These are phyloP conservation scores for Sebastes schlegelii DNA, from an alignment of 2,113 vertebrate genomes.

Conservation along the genomic window DNA sequence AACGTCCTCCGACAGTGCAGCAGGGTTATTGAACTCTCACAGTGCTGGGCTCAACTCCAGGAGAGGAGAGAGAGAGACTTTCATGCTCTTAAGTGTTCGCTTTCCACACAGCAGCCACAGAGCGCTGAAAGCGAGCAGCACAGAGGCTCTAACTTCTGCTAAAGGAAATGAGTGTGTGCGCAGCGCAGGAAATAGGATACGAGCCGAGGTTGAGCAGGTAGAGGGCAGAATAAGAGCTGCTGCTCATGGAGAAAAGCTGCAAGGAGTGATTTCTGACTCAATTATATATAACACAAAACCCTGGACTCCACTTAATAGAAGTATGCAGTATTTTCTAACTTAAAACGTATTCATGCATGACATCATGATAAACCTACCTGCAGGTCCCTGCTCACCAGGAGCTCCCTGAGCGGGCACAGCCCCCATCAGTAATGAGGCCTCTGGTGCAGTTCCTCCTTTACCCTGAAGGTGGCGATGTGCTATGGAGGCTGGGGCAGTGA, in stretches of 20 bases:
- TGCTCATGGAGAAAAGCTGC: conserved; percentile 13
- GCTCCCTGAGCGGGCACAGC: conserved; percentile 83
- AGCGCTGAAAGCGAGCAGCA: conserved; percentile 50
- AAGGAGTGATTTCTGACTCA: conserved; percentile 39
- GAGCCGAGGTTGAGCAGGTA: conserved; percentile 57
- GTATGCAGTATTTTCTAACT: conserved; percentile 13
- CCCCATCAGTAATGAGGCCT: conserved; percentile 83
- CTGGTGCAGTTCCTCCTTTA: conserved; percentile 59
- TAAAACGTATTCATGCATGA: background rate
- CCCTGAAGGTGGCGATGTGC: conserved; percentile 59
- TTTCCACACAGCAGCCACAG: conserved; percentile 50
- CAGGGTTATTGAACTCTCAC: conserved; percentile 32
- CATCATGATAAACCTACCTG: conserved; percentile 72
- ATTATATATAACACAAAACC: conserved; percentile 39
- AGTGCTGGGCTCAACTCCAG: conserved; percentile 58
- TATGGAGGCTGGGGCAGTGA: conserved; percentile 71
- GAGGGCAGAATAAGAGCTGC: conserved; percentile 28
- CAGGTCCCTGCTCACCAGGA: conserved; percentile 86
- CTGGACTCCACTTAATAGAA: conserved; percentile 1
- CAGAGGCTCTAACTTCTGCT: conserved; percentile 40
- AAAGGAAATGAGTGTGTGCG: conserved; percentile 60
- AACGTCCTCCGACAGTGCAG: conserved; percentile 28
- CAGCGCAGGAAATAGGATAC: conserved; percentile 60
- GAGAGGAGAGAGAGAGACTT: conserved; percentile 34
- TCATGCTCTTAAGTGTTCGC: conserved; percentile 41